Percentiles rank a stretch among this genome's conserved stretches.
Conservation (phyloP, 1,140 invertebrate species). For the Chionoecetes opilio region DNA sequence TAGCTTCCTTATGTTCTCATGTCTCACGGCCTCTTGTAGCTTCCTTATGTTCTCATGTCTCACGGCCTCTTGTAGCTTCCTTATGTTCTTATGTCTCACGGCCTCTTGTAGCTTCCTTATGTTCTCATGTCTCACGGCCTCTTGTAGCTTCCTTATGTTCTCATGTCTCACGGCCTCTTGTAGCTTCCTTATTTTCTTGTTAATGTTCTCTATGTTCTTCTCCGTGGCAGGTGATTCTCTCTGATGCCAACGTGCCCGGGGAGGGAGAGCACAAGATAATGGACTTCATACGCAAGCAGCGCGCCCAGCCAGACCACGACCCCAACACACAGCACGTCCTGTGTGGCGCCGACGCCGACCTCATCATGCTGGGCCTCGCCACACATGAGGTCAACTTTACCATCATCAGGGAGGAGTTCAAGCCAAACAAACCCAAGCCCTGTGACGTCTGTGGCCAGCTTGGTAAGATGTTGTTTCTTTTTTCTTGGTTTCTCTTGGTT, state of each 20-base stretch:
- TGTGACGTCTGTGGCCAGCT: constrained; percentile 98
- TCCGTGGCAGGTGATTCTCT: constrained; percentile 91
- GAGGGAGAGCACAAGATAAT: constrained; percentile 99
- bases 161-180: too few relatives aligned
- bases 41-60: too few relatives aligned
- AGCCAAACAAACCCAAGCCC: constrained; percentile 97
- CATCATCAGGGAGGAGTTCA: constrained; percentile 99
- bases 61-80: too few relatives aligned
- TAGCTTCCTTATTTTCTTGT: too few relatives aligned
- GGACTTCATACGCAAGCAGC: constrained; percentile 98
- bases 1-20: too few relatives aligned
- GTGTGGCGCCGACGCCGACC: constrained; percentile 99
- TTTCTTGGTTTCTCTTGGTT: not conserved
- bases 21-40: too few relatives aligned
- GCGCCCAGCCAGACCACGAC: constrained; percentile 95
- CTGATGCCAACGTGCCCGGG: constrained; percentile 99
- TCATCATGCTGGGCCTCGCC: constrained; percentile 99
- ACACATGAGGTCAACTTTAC: constrained; percentile 99
- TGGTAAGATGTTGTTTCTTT: constrained; percentile 85
- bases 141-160: too few relatives aligned
- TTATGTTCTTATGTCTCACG: too few relatives aligned
- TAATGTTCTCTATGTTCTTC: too few relatives aligned
- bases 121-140: too few relatives aligned
- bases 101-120: too few relatives aligned
- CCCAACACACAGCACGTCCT: constrained; percentile 99